Percentiles rank a stretch among this genome's conserved stretches.
Conservation (phyloP, 2,888 invertebrate genomes). For the Harpalus rubripes region DNA sequence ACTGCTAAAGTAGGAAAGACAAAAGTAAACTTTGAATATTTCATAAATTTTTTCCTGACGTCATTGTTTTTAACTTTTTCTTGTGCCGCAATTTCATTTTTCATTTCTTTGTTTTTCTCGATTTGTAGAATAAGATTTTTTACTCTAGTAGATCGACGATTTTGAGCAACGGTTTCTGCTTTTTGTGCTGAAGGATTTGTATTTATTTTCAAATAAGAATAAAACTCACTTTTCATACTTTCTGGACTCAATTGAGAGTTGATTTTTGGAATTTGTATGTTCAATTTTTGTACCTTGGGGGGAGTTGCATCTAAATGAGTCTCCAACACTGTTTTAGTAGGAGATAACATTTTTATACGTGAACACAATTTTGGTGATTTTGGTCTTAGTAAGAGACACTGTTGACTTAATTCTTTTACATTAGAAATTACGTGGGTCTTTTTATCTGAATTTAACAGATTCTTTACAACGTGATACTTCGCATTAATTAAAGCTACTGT, state of each 20-base stretch:
- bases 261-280: conserved; percentile 25
- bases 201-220: conserved; percentile 75
- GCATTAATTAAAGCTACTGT: conserved; percentile 47
- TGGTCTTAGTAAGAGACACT: neutral
- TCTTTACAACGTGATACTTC: conserved; percentile 45
- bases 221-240: conserved; percentile 75
- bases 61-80: conserved; percentile 51
- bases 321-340: conserved; percentile 4
- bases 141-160: conserved; percentile 74
- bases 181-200: conserved; percentile 73
- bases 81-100: conserved; percentile 57
- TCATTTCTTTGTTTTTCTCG: conserved; percentile 69
- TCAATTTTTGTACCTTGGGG: conserved; percentile 33
- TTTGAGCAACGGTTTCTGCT: conserved; percentile 72
- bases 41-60: conserved; percentile 58
- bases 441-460: conserved; percentile 22
- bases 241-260: conserved; percentile 73
- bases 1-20: conserved; percentile 36
- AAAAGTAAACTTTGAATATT: conserved; percentile 57
- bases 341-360: neutral
- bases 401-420: conserved; percentile 10
- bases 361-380: conserved; percentile 34
- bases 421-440: conserved; percentile 3
- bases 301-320: conserved; percentile 6
- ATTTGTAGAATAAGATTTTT: conserved; percentile 73